Percentiles rank a stretch among this genome's conserved stretches.
Evolutionary conservation across 1,140 invertebrate species (phyloP).

Genomic region (Anastrepha obliqua): DNA sequence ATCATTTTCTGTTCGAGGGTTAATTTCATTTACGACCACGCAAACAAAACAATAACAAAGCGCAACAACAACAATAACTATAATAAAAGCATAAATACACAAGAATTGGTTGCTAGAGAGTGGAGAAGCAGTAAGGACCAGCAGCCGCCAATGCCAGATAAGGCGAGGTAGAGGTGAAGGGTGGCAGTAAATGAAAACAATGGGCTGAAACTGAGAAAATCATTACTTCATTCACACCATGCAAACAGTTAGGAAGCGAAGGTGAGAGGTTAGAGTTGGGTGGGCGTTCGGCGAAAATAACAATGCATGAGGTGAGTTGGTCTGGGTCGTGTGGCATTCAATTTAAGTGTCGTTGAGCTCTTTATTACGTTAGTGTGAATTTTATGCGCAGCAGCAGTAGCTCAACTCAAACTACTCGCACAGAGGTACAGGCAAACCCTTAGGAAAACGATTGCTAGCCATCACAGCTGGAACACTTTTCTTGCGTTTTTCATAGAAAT

Average conservation of each 20-base stretch:
- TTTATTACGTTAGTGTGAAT: constrained; percentile 67
- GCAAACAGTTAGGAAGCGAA: neutral
- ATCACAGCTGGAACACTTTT: too few relatives aligned
- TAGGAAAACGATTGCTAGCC: neutral
- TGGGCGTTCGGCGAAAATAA: neutral
- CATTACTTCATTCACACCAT: constrained; percentile 64
- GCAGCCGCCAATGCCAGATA: neutral
- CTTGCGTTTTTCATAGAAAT: too few relatives aligned
- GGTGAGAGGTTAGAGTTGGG: neutral
- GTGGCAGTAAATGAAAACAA: constrained; percentile 2
- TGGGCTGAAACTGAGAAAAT: constrained; percentile 60
- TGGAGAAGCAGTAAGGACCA: neutral
- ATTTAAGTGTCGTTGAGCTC: constrained; percentile 74
- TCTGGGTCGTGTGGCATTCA: constrained; percentile 55
- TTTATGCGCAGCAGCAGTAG: constrained; percentile 35
- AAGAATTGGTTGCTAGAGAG: neutral
- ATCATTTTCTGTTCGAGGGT: constrained; percentile 62
- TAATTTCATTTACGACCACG: constrained; percentile 70
- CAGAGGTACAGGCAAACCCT: neutral
- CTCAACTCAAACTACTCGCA: neutral
- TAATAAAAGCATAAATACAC: constrained; percentile 29
- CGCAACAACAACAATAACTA: neutral
- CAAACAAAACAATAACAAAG: constrained; percentile 50
- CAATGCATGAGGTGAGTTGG: constrained; percentile 26
- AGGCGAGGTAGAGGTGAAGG: neutral